phyloP scores from a whole-genome alignment of 2,797 vertebrate genomes.

The Cephalopachus bancanus region DNA sequence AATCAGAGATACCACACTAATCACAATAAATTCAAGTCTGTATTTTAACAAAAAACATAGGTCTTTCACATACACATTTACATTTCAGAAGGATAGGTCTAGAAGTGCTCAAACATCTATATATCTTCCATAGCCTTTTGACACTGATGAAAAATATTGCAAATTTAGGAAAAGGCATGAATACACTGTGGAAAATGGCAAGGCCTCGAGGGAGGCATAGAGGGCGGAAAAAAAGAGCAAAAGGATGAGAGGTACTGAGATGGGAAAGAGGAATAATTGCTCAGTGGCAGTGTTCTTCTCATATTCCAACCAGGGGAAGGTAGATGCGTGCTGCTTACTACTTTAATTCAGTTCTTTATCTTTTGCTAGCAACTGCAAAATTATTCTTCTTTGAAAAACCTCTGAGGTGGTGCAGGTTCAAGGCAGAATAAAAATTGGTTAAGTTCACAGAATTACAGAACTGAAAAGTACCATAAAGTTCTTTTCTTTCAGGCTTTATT shows the following conservation, averaged over 20 bases:
- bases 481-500: constrained; percentile 12
- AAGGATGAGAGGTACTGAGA: neutral
- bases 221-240: neutral
- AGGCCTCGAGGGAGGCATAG: neutral
- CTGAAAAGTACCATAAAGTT: constrained; percentile 31
- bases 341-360: constrained; percentile 29
- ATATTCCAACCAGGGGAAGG: neutral
- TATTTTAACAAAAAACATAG: neutral
- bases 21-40: neutral
- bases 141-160: neutral
- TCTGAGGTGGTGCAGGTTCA: constrained; percentile 47
- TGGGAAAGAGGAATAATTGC: neutral
- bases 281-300: neutral
- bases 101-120: neutral
- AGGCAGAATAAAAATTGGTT: constrained; percentile 51
- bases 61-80: neutral
- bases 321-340: neutral
- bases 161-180: neutral
- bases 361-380: constrained; percentile 26
- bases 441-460: constrained; percentile 43
- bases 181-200: neutral
- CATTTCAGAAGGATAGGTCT: constrained; percentile 26
- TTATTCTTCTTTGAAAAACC: constrained; percentile 45
- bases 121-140: constrained; percentile 6
- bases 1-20: neutral